Base-by-base conservation (phyloP, 1,140 invertebrate genomes). In the Sycophila sp. region DNA sequence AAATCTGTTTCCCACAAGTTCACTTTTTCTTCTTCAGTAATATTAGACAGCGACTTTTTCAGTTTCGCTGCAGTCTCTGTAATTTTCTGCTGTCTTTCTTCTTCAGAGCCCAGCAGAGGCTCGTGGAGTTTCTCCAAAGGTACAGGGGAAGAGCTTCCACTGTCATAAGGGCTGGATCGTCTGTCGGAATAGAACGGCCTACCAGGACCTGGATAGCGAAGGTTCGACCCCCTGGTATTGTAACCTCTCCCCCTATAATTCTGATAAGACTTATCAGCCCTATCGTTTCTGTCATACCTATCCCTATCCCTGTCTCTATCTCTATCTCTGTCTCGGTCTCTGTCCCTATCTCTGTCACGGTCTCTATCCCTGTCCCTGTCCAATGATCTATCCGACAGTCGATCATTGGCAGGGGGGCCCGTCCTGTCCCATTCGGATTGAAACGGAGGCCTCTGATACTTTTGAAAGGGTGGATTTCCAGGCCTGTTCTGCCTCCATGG, bases 1-100 rank as follows among this genome's bases (percentile, higher is more conserved):
- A 80, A 40, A 56, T 83, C 78, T 15, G 82, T 74, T 5, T 76
- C 78, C 79, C 77, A 81, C 59, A 80, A 77, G 19, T 81, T 75
- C 6, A 74, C 75, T 26, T 73, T 73, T 1, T 82, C 78, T 24
- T 80, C 76, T 0, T 76, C 76, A 0, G 74, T 80, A 6, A 83
- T 77, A 15, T 55, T 63, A 0, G 76, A 83, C 11, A 83, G 64
- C 19, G 80, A 83, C 5, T 79, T 77, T 47, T 85, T 86, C 2
- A 86, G 71, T 47, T 80, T 81, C 38, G 84, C 82, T 3, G 80
- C 85, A 5, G 83, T 80, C 34, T 85, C 77, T 4, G 76, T 79
- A 67, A 86, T 84, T 28, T 81, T 85, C 32, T 79, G 75, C 28
- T 78, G 75, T 2, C 84, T 78, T 65, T 86, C 85, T 32, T 86